Evolutionary conservation across 2,888 invertebrate species (phyloP).

Genomic region (Lobophora halterata): DNA sequence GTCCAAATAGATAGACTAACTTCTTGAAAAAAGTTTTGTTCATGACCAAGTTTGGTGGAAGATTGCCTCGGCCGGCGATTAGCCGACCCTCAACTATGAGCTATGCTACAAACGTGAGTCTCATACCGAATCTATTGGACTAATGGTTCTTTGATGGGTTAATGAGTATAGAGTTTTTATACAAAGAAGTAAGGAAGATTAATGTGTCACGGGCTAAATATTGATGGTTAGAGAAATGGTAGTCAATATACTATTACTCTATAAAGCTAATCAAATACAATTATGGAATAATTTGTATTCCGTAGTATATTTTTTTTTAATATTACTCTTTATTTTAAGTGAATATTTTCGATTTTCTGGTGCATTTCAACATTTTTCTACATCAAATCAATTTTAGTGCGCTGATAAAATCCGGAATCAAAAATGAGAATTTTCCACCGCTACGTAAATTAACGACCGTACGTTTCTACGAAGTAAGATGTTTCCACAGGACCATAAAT

Average conservation of each 20-base stretch:
- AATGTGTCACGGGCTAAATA: conserved; percentile 1
- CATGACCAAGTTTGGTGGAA: conserved; percentile 10
- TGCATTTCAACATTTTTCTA: too few relatives aligned
- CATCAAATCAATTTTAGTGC: too few relatives aligned
- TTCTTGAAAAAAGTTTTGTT: conserved; percentile 8
- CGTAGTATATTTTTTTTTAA: too few relatives aligned
- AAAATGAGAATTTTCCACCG: conserved; percentile 27
- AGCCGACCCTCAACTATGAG: conserved; percentile 12
- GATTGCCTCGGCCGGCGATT: conserved; percentile 19
- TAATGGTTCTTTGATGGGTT: conserved; percentile 30
- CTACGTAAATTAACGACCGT: conserved; percentile 28
- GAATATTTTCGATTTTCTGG: too few relatives aligned
- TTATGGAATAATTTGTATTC: too few relatives aligned
- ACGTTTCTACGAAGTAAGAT: conserved; percentile 34
- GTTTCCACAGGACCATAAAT: conserved; percentile 44
- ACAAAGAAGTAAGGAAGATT: conserved; percentile 13
- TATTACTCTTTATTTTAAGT: too few relatives aligned
- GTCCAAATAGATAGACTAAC: too few relatives aligned
- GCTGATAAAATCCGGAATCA: too few relatives aligned
- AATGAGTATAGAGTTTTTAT: conserved; percentile 25
- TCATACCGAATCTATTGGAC: conserved; percentile 14
- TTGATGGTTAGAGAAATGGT: too few relatives aligned
- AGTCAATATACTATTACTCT: too few relatives aligned
- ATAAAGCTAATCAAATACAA: too few relatives aligned
- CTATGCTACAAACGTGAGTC: conserved; percentile 11